Evolutionary conservation across 2,113 vertebrate genomes (phyloP).

Genomic region (Tyto alba): DNA sequence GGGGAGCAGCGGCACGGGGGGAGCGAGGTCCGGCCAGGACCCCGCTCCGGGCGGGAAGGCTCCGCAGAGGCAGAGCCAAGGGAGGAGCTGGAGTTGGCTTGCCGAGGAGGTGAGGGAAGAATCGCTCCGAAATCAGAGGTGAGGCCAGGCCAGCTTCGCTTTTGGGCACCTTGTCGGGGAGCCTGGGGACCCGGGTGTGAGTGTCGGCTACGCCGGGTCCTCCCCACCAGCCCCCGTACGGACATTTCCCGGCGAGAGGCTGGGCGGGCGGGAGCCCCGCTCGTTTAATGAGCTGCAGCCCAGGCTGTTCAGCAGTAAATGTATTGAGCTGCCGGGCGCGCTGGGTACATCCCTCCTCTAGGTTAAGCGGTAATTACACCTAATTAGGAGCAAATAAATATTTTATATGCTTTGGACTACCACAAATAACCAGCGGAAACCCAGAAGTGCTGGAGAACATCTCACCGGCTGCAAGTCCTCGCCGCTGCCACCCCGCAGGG

Average conservation of each 20-base stretch:
- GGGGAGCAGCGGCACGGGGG: background rate
- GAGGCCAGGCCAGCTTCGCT: background rate
- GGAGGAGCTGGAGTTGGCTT: background rate
- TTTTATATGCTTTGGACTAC: background rate
- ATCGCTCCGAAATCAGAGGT: background rate
- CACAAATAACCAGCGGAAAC: background rate
- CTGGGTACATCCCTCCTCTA: background rate
- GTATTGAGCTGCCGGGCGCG: background rate
- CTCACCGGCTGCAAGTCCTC: background rate
- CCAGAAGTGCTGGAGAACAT: background rate
- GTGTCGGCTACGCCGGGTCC: background rate
- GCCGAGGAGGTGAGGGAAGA: background rate
- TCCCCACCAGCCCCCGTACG: no score
- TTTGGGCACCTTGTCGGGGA: rapidly evolving
- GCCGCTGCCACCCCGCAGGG: background rate
- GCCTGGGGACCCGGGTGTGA: background rate
- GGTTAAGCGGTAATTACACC: conserved; percentile 60
- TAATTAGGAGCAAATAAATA: conserved; percentile 56
- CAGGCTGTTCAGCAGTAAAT: background rate
- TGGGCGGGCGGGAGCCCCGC: background rate
- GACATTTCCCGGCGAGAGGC: background rate
- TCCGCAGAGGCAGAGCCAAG: background rate
- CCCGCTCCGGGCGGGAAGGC: background rate
- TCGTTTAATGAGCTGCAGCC: background rate
- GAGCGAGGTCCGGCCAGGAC: rapidly evolving